Base-by-base conservation (phyloP, 2,797 vertebrate species). In the Chelidonichthys spinosus region DNA sequence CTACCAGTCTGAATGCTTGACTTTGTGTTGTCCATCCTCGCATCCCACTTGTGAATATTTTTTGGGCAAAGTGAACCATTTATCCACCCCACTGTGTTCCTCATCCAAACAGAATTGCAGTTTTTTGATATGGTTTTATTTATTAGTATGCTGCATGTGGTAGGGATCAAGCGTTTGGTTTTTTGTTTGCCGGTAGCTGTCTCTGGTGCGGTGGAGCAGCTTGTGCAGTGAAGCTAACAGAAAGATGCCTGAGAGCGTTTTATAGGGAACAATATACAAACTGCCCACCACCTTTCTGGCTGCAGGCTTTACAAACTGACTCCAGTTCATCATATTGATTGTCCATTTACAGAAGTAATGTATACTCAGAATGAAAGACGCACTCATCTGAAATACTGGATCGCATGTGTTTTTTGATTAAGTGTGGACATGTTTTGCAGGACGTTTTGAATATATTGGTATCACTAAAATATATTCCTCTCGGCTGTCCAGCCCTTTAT, bases 101-200 rank as follows among this genome's bases (percentile, higher is more conserved):
- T 79, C 50, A 61, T 66, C 69, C 66, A 82, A 81, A 78, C 49
- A 85, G 62, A 90, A 83, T 79, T 55, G 56, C 46, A 68, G 32
- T 55, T 66, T 81, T 82, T 82, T 72, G 49, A 73, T 78, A 62
- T 67, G 72, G 11, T 56, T 69, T 71, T 60, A 64, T 55, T 66
- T 79, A 83, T 89, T 82, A 74, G 84, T 74, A 52, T 25, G 25
- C 63, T 78, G 69, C 18, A 69, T 82, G 63, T 77, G 60, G 58
- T 69, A 85, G 62, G 84, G 83, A 90, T 89, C 78, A 83, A 80
- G 73, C 64, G 63, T 61, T 69, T 53, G 8, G 42, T 3, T 80
- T 43, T 71, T 71, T 78, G 35, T 81, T 56, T 62, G 72, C 72
- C 73, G 71, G 66, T 37, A 85, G 76, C 37, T 69, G 63, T 68